Evolutionary conservation across 2,113 vertebrate genomes (phyloP).

Genomic region (Chionis minor): DNA sequence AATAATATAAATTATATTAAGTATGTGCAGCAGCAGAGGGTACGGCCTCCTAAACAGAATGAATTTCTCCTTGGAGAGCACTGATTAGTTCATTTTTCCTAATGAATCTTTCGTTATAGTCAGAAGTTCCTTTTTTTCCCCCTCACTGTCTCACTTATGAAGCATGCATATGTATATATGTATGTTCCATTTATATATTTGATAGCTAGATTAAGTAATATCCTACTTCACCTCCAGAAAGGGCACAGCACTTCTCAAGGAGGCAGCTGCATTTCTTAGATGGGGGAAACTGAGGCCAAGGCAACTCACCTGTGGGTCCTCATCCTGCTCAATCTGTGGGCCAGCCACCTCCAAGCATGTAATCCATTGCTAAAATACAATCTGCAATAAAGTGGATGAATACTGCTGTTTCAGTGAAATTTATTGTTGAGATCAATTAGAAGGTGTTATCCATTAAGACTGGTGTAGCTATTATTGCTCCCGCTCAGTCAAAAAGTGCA

Average conservation of each 20-base stretch:
- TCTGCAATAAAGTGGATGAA: not conserved
- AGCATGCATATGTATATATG: constrained; percentile 51
- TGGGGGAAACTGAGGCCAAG: constrained; percentile 40
- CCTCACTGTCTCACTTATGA: constrained; percentile 53
- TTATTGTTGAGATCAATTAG: not conserved
- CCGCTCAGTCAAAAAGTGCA: not conserved
- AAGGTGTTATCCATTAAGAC: not conserved
- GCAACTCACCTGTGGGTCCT: not conserved
- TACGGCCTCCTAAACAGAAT: constrained; percentile 65
- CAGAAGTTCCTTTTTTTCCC: constrained; percentile 50
- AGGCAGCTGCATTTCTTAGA: not conserved
- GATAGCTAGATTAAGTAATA: constrained; percentile 56
- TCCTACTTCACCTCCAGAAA: constrained; percentile 56
- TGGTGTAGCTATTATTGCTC: not conserved
- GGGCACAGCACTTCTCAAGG: constrained; percentile 39
- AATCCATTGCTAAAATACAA: not conserved
- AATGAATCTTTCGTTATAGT: constrained; percentile 70
- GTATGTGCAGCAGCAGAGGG: constrained; percentile 60
- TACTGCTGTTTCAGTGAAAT: not conserved
- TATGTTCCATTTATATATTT: constrained; percentile 65
- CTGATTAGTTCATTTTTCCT: constrained; percentile 72
- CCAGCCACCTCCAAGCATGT: not conserved
- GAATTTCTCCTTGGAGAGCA: constrained; percentile 66
- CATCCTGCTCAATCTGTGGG: not conserved
- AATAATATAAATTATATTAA: constrained; percentile 76